Conservation (phyloP, 35 echinoderm and acorn worm genomes). For the Heliocidaris erythrogramma region DNA sequence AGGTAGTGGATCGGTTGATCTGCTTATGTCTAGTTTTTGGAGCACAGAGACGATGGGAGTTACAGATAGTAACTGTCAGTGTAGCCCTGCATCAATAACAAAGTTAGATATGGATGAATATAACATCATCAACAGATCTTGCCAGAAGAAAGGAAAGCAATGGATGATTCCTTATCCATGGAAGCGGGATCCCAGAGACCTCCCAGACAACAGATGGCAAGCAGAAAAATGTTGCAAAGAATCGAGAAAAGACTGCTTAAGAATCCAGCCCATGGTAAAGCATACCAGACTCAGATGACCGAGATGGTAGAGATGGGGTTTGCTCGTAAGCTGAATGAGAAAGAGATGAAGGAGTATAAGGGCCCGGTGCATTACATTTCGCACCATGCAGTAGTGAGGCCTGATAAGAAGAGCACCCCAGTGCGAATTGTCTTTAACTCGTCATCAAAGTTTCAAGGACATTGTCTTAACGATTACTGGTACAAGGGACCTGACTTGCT, state of each 20-base stretch:
- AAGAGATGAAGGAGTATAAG: slow-evolving; percentile 20
- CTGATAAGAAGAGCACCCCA: slow-evolving; percentile 69
- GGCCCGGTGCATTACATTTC: slow-evolving; percentile 67
- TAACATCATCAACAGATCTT: slow-evolving; percentile 50
- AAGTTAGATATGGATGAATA: slow-evolving; percentile 12
- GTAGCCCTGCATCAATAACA: slow-evolving; percentile 45
- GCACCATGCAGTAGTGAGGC: slow-evolving; percentile 67
- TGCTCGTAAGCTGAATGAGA: slow-evolving; percentile 53
- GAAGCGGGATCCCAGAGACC: slow-evolving; percentile 27
- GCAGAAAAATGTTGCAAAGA: slow-evolving; percentile 45
- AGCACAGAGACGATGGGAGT: slow-evolving; percentile 68
- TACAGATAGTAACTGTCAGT: slow-evolving; percentile 26
- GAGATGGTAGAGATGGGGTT: slow-evolving; percentile 62
- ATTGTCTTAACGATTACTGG: slow-evolving; percentile 72
- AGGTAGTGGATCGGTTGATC: slow-evolving; percentile 59
- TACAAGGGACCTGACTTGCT: slow-evolving; percentile 71
- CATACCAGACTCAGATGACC: slow-evolving; percentile 53
- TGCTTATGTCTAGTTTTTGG: slow-evolving; percentile 61
- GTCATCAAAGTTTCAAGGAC: slow-evolving; percentile 47
- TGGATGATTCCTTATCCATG: slow-evolving; percentile 62
- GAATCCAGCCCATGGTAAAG: slow-evolving; percentile 48
- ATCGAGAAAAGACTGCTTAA: slow-evolving; percentile 51
- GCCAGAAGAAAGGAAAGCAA: slow-evolving; percentile 42
- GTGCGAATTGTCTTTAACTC: slow-evolving; percentile 75
- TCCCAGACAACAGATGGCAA: slow-evolving; percentile 52